Conservation (phyloP, 2,888 invertebrate species). For the Chymomyza caudatula region DNA sequence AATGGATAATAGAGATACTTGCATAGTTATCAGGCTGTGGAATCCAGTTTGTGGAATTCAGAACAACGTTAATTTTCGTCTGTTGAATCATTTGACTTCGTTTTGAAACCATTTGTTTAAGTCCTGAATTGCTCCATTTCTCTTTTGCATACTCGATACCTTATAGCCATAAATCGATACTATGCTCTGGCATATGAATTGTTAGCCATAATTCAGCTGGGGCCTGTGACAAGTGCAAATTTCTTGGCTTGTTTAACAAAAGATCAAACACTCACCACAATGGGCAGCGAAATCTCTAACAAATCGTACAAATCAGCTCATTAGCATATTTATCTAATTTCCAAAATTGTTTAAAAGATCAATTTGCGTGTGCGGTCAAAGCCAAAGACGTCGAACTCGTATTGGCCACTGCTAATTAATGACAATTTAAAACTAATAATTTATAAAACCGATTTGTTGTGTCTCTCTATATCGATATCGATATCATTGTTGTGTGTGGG, state of each 20-base stretch:
- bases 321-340: constrained; percentile 54
- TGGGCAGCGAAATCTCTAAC: constrained; percentile 7
- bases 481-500: neutral
- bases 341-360: constrained; percentile 12
- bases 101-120: too few species aligned
- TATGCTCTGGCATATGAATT: too few species aligned
- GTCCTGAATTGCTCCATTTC: too few species aligned
- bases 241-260: constrained; percentile 65
- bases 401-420: constrained; percentile 53
- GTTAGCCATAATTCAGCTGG: constrained; percentile 45
- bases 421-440: constrained; percentile 69
- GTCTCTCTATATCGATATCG: neutral
- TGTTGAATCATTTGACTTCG: too few species aligned
- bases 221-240: constrained; percentile 64
- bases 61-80: too few species aligned
- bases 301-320: constrained; percentile 49
- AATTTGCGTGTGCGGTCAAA: neutral
- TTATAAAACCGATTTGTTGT: constrained; percentile 55
- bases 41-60: too few species aligned
- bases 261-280: constrained; percentile 50
- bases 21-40: too few species aligned
- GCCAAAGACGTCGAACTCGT: constrained; percentile 32
- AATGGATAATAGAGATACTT: too few species aligned
- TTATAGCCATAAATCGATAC: neutral
- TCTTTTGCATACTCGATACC: neutral